Base-by-base conservation (phyloP, 2,113 vertebrate species). In the Mastomys natalensis region DNA sequence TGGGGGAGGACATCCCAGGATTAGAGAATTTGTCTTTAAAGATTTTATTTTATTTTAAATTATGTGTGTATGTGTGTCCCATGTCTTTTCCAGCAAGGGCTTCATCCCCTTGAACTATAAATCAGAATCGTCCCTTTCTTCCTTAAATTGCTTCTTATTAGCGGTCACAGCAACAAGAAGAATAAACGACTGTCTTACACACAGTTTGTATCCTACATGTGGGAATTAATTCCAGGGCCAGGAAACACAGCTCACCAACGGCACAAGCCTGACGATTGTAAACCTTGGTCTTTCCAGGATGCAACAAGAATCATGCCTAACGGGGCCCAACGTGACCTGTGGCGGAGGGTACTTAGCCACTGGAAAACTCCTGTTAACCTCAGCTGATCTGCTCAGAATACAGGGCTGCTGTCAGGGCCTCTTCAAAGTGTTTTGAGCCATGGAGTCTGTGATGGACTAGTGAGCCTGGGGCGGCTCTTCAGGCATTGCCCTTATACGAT, bases 401-500 rank as follows among this genome's bases (percentile, higher is more conserved):
- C 81, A 1, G 53, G 13, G n/a, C 89, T 90, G 53, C 89, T 94
- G 87, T 82, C 5, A 2, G 60, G 45, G 84, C 80, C 53, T 80
- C 93, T 86, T 81, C 81, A 95, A 90, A 96, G 53, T 72, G 70
- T 84, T 94, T 87, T 34, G 80, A 73, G 68, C 82, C 64, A 72
- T 87, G 74, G 89, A 73, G 78, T 80, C 91, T 91, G 60, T 76
- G 29, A 68, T 74, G 84, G 93, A 70, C 76, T 93, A 93, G 92
- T 87, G 76, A 97, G 86, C 90, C 96, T 45, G 88, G 90, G 62
- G 74, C 8, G 26, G 55, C 55, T 68, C 92, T 78, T 94, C 96
- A 77, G 88, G 95, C 92, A 96, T 1, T 74, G 77, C 55, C 76
- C 34, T 66, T 62, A 94, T 90, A 62, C 7, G 58, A 90, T 22